Evolutionary conservation across 2,797 vertebrate genomes (phyloP).

Genomic region (Gambusia yucatana): DNA sequence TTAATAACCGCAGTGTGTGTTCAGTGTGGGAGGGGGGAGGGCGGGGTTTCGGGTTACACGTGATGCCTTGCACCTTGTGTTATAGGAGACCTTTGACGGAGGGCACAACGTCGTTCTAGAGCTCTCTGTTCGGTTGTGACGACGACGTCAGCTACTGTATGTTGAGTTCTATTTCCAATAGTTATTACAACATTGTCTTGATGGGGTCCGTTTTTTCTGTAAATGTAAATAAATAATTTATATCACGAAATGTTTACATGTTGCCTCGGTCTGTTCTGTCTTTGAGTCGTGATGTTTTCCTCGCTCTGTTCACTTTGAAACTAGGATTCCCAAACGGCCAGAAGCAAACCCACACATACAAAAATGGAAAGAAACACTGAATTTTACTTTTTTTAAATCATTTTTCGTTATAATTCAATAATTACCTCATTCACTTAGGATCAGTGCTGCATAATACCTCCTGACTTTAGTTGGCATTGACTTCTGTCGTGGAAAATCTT

Average conservation of each 20-base stretch:
- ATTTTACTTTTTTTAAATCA: no score
- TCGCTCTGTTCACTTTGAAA: background rate
- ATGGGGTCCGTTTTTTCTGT: constrained; percentile 99
- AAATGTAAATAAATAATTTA: constrained; percentile 99
- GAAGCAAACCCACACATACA: no score
- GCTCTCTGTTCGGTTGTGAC: constrained; percentile 97
- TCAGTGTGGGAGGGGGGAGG: constrained; percentile 27
- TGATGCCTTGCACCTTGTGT: constrained; percentile 99
- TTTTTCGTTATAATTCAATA: no score
- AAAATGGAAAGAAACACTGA: no score
- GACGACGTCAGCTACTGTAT: constrained; percentile 75
- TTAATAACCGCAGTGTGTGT: constrained; percentile 56
- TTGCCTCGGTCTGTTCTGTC: constrained; percentile 34
- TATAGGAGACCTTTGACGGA: constrained; percentile 97
- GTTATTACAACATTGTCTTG: constrained; percentile 98
- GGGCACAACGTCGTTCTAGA: constrained; percentile 91
- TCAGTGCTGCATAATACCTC: no score
- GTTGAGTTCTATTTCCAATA: constrained; percentile 99
- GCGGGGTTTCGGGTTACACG: constrained; percentile 87
- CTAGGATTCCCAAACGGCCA: no score
- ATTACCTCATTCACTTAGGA: no score
- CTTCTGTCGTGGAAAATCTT: no score
- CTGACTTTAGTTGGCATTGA: no score
- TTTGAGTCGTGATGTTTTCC: background rate
- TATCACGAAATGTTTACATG: constrained; percentile 89